A percentile compares a stretch with the other conserved stretches of the same genome.
These are phyloP conservation scores for Microcebus ravelobensis DNA, from an alignment of 2,113 vertebrate species.

Conservation along the genomic window DNA sequence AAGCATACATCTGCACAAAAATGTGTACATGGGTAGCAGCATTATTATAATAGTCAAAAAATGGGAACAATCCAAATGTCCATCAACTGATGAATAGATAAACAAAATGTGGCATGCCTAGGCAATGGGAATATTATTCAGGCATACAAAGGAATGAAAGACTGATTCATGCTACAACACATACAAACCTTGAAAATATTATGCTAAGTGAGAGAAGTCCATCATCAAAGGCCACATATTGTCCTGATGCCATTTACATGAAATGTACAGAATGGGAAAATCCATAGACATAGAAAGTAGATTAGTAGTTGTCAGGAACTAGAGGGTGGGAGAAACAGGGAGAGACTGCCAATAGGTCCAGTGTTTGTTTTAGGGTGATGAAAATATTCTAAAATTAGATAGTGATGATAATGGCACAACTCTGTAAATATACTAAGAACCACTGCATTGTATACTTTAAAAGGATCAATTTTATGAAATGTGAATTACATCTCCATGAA, in stretches of 20 bases:
- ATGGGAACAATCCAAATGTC: neutral
- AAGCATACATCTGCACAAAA: neutral
- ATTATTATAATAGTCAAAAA: neutral
- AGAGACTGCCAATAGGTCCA: neutral
- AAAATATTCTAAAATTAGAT: slow-evolving; percentile 18
- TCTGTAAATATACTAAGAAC: slow-evolving; percentile 1
- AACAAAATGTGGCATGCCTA: neutral
- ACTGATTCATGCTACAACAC: neutral
- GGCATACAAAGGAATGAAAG: neutral
- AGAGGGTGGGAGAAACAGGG: neutral
- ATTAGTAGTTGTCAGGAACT: neutral
- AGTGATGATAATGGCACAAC: neutral
- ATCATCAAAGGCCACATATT: neutral
- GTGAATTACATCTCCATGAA: neutral
- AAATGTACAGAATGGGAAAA: neutral
- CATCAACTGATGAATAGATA: neutral
- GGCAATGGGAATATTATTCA: neutral
- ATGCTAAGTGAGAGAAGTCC: neutral
- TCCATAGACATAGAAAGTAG: neutral
- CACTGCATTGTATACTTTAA: neutral
- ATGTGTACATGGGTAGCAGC: neutral
- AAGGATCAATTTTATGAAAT: neutral
- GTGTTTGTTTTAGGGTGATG: neutral
- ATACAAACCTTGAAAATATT: neutral
- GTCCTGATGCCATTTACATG: neutral